phyloP scores from a whole-genome alignment of 2,113 vertebrate genomes.

The Deroptyus accipitrinus region DNA sequence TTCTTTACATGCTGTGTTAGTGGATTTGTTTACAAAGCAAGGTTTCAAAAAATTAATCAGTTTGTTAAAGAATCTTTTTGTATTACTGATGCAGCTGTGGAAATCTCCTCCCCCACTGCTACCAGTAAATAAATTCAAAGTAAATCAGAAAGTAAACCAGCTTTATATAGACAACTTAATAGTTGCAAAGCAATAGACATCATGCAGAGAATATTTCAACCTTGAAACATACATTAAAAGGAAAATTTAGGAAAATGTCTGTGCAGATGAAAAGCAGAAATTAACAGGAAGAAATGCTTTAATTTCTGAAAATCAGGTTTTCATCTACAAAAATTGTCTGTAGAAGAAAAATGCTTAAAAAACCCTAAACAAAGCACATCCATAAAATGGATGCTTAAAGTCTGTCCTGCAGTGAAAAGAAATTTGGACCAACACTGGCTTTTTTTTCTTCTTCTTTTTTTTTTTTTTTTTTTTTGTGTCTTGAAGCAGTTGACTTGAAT shows the following conservation, averaged over 20 bases:
- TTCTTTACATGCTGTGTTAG: not conserved
- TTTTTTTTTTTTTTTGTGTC: not conserved
- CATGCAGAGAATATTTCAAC: not conserved
- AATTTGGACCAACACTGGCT: not conserved
- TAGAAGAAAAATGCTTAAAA: not conserved
- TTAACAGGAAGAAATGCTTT: not conserved
- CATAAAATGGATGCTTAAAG: not conserved
- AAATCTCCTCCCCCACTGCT: not conserved
- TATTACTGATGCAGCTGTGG: not conserved
- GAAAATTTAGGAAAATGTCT: not conserved
- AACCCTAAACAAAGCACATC: fast-evolving
- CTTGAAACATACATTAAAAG: not conserved
- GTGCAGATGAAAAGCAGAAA: not conserved
- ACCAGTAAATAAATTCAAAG: not conserved
- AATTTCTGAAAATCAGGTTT: not conserved
- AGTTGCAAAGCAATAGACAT: not conserved
- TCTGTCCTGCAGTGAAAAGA: not conserved
- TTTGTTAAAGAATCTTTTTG: not conserved
- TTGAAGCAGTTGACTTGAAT: not conserved
- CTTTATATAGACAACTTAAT: not conserved
- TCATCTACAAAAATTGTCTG: not conserved
- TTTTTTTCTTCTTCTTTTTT: not conserved
- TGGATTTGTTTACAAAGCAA: not conserved
- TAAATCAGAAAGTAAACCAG: not conserved
- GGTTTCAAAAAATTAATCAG: not conserved